Conservation (phyloP, 2,888 invertebrate species). For the Drosophila dives region DNA sequence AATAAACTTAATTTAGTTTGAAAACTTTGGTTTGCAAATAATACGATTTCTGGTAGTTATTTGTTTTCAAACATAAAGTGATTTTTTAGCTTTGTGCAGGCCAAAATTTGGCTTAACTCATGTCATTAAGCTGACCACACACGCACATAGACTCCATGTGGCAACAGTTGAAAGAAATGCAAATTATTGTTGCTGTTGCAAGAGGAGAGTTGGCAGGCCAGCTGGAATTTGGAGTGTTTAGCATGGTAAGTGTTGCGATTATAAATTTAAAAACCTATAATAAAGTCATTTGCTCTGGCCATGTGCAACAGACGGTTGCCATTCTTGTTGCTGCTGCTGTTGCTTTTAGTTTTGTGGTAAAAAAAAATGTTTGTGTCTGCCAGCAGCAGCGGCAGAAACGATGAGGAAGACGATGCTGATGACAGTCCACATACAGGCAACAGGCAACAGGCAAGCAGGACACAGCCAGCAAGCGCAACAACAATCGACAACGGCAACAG, state of each 20-base stretch:
- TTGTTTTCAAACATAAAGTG: not conserved
- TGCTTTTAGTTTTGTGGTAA: constrained; percentile 17
- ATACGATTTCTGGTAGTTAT: not conserved
- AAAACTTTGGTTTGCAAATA: too few relatives aligned
- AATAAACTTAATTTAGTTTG: too few relatives aligned
- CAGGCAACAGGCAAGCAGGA: constrained; percentile 13
- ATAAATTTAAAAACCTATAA: constrained; percentile 79
- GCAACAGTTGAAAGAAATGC: constrained; percentile 24
- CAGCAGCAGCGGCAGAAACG: constrained; percentile 1
- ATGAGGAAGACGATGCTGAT: constrained; percentile 15
- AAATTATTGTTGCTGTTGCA: constrained; percentile 31
- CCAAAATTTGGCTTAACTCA: not conserved
- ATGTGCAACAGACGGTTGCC: constrained; percentile 48
- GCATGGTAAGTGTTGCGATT: constrained; percentile 74
- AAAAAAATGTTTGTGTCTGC: constrained; percentile 8
- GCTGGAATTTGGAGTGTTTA: constrained; percentile 67
- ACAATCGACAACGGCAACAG: constrained; percentile 26
- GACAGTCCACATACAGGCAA: constrained; percentile 19
- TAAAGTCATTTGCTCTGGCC: constrained; percentile 74
- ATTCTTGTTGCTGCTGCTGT: constrained; percentile 4
- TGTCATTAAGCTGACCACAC: constrained; percentile 14
- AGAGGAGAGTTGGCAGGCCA: constrained; percentile 39
- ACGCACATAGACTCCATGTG: constrained; percentile 9
- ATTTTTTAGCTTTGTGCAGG: too few relatives aligned
- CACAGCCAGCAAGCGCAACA: constrained; percentile 23